These are phyloP conservation scores for Myoxocephalus aenaeus DNA, from an alignment of 2,797 vertebrate genomes.

Conservation along the genomic window DNA sequence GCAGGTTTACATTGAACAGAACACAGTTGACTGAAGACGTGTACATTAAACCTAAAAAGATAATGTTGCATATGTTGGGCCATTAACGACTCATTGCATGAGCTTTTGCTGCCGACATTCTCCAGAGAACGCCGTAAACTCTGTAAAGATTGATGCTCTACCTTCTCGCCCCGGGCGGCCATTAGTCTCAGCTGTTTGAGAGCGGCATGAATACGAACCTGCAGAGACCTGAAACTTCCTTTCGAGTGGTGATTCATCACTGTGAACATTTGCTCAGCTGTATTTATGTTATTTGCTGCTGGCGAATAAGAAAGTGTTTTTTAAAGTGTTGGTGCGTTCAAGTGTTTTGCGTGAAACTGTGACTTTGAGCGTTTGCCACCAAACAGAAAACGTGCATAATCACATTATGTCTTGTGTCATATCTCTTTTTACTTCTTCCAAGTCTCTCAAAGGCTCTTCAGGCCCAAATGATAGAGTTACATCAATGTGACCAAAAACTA, in stretches of 20 bases:
- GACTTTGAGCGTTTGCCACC: background rate
- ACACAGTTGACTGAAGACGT: background rate
- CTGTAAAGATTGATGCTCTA: constrained; percentile 34
- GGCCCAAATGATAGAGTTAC: background rate
- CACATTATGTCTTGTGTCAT: background rate
- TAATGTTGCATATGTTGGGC: constrained; percentile 8
- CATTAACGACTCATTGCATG: constrained; percentile 35
- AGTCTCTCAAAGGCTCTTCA: background rate
- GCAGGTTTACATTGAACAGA: background rate
- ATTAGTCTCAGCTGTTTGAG: constrained; percentile 49
- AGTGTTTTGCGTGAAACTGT: background rate
- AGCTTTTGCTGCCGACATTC: constrained; percentile 58
- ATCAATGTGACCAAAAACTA: too few species aligned
- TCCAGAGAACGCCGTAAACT: constrained; percentile 23
- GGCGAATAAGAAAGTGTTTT: background rate
- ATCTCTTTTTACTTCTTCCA: background rate
- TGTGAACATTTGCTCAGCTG: constrained; percentile 18
- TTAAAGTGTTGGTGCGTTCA: background rate
- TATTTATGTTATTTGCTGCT: constrained; percentile 4
- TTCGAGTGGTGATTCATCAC: constrained; percentile 36
- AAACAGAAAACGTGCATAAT: background rate
- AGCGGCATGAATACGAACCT: constrained; percentile 40
- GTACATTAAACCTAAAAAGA: background rate
- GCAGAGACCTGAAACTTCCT: constrained; percentile 32
- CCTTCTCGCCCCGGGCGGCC: constrained; percentile 30